Base-by-base conservation (phyloP, 2,797 vertebrate species). In the Semaprochilodus insignis region DNA sequence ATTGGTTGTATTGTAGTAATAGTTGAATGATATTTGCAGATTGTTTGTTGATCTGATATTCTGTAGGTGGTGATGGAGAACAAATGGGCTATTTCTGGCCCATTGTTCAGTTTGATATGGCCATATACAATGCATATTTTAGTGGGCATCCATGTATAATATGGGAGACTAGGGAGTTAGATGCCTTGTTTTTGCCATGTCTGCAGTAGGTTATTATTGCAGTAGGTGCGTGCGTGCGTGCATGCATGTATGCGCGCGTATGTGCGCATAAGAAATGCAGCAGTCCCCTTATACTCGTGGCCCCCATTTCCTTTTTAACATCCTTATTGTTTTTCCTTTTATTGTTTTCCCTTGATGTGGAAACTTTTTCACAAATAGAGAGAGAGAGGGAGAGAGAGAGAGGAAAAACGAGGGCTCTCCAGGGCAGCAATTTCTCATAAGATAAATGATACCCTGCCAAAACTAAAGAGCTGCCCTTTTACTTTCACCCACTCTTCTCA, bases 391-490 rank as follows among this genome's bases (percentile, higher is more conserved):
- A 71, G 73, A 77, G 80, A 72, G 60, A 15, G 23, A 27, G 23
- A 34, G 27, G 10, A 59, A 74, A 75, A 34, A 13, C 31, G 54
- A 55, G 36, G 60, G 36, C 74, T 80, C 66, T 80, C 60, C 66
- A 66, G 77, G 51, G 60, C 27, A 67, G 65, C 73, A 77, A 85
- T 85, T 85, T 74, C 70, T 83, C 83, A 57, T 86, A 82, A 55
- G 63, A 90, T 85, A 88, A 91, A 90, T 86, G 83, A 90, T 87
- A 60, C 83, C 54, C 78, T 88, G 86, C 87, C 88, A 91, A 86
- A 90, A 88, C 83, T 86, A 85, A 88, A 81, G 55, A 81, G 80
- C 74, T 55, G 70, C 34, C 66, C 77, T 71, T 85, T 86, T 83
- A 80, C 78, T 82, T 83, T 82, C 55, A 69, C 70, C 19, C 54